Base-by-base conservation (phyloP, 1,140 invertebrate species). In the Diplogasteroides magnus region DNA sequence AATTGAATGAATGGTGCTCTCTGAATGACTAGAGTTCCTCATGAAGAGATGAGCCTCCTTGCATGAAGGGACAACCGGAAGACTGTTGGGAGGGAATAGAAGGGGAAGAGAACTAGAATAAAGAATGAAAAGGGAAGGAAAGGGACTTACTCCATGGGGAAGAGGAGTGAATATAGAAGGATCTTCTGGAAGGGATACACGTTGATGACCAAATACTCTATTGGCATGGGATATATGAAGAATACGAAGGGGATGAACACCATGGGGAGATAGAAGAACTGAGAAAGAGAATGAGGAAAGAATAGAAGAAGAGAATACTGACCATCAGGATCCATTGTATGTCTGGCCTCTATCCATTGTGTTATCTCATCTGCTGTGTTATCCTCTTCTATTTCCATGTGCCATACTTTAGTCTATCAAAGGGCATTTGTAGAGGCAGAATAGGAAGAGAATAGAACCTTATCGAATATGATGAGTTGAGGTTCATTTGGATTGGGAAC, bases 41-140 rank as follows among this genome's bases (percentile, higher is more conserved):
- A 48, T 59, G 25, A 64, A n/a, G 19, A 19, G 66, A 48, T 19
- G 58, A 64, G 31, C 70, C 70, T 19, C 60, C 60, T 29, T 48
- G 31, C 70, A 72, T 72, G 65, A 72, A 72, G 2, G 70, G 70
- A 57, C 70, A 72, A 23, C 70, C 70, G 14, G 58, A 57, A 27
- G 69, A 58, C 23, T 58, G 31, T 28, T 71, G 65, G 48, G 66
- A 55, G 23, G n/a, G 15, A 1, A 23, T 19, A 23, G 29, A 55
- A 28, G 66, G 57, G 56, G 59, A 57, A 58, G 59, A 60, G 31
- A 0, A 23, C 15, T 1, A 0, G 1, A 31, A 14, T 2, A 19
- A 37, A n/a, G 19, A 31, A 23, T 48, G 26, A 37, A 25, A 27
- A n/a, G 2, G 26, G 19, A 29, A 25, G 1, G 23, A 1, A 2